Percentiles rank a stretch among this genome's conserved stretches.
Evolutionary conservation across 2,113 vertebrate genomes (phyloP).

Genomic region (Gallinago paraguaiae): DNA sequence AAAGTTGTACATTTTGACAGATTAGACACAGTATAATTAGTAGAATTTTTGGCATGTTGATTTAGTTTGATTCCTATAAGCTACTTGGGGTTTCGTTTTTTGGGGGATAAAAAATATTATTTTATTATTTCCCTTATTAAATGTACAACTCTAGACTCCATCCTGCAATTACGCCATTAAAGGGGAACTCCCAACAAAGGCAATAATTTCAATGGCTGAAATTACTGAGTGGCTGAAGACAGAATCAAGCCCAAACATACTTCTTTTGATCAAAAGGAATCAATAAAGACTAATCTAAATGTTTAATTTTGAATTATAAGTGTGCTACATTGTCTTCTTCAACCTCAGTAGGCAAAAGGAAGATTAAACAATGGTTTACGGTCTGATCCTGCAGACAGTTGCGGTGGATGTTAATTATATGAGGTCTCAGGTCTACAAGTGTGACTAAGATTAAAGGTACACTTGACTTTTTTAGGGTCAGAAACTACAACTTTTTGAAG

Average conservation of each 20-base stretch:
- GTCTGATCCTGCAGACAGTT: not conserved
- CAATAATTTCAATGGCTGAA: not conserved
- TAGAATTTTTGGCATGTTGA: not conserved
- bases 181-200: not conserved
- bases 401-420: constrained; percentile 3
- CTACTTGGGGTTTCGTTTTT: not conserved
- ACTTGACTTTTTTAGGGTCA: not conserved
- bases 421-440: not conserved
- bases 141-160: not conserved
- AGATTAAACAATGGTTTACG: constrained; percentile 11
- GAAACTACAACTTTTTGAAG: not conserved
- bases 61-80: not conserved
- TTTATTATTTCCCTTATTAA: not conserved
- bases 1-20: not conserved
- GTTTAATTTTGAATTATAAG: constrained; percentile 24
- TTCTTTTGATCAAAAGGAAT: constrained; percentile 30
- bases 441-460: not conserved
- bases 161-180: not conserved
- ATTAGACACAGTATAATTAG: not conserved
- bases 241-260: not conserved
- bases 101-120: not conserved
- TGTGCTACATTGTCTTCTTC: not conserved
- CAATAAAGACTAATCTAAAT: constrained; percentile 37
- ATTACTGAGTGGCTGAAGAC: not conserved
- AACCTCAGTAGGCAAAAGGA: not conserved